Conservation (phyloP, 2,888 invertebrate species). For the Callinectes sapidus region DNA sequence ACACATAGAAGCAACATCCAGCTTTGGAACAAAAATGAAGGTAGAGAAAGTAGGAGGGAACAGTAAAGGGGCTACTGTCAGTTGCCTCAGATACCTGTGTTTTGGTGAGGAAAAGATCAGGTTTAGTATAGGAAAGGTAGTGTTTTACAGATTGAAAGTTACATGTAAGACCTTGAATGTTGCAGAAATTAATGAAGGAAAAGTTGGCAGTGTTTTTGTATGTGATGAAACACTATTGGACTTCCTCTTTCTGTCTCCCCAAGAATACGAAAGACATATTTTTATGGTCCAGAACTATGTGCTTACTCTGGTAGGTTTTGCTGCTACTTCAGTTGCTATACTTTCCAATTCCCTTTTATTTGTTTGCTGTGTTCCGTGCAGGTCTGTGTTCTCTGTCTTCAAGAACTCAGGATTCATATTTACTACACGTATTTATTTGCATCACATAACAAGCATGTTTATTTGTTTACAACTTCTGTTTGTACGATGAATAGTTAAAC, state of each 20-base stretch:
- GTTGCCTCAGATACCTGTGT: too few species aligned
- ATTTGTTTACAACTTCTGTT: neutral
- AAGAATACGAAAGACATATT: slow-evolving; percentile 2
- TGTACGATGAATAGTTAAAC: neutral
- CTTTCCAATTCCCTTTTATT: neutral
- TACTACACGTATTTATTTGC: neutral
- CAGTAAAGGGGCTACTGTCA: too few species aligned
- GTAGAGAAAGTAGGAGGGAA: too few species aligned
- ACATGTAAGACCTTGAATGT: too few species aligned
- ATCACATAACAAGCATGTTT: neutral
- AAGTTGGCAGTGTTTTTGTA: slow-evolving; percentile 2
- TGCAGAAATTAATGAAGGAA: too few species aligned
- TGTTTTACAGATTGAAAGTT: too few species aligned
- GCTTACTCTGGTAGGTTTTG: neutral
- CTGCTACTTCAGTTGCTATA: neutral
- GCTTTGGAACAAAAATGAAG: too few species aligned
- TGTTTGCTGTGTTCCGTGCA: neutral
- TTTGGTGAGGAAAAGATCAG: too few species aligned
- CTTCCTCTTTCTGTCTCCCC: slow-evolving; percentile 21
- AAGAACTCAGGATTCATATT: neutral
- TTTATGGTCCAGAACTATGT: neutral
- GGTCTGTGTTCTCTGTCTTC: neutral
- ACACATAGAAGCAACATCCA: too few species aligned
- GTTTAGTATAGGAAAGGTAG: too few species aligned
- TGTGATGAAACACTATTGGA: neutral